phyloP scores from a whole-genome alignment of 2,113 vertebrate genomes.

The Pedetes capensis region DNA sequence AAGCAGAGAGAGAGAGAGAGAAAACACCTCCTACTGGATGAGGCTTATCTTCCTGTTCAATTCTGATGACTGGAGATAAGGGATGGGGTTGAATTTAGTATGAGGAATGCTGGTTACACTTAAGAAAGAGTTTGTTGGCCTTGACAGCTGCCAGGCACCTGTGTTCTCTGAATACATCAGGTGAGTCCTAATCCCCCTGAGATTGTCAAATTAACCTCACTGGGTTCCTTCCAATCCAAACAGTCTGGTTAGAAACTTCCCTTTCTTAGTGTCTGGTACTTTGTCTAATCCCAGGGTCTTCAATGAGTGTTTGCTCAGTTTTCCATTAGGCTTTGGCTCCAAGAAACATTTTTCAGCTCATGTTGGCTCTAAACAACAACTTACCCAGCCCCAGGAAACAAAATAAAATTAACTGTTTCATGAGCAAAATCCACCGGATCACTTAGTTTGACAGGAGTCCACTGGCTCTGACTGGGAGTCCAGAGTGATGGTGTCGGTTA shows the following conservation, averaged over 20 bases:
- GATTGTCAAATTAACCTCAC: background rate
- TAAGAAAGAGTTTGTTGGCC: background rate
- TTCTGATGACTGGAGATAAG: background rate
- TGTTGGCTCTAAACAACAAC: background rate
- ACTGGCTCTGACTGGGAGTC: background rate
- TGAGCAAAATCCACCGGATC: background rate
- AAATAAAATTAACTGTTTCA: background rate
- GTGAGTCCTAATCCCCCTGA: background rate
- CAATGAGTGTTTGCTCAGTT: background rate
- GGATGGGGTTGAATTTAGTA: background rate
- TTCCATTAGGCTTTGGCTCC: background rate
- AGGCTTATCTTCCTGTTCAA: background rate
- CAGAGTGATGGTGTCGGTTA: background rate
- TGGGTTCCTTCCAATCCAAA: background rate
- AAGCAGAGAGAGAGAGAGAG: too few species aligned
- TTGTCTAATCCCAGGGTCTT: background rate
- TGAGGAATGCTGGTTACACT: background rate
- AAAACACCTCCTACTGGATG: background rate
- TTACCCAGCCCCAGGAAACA: background rate
- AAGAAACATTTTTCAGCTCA: background rate
- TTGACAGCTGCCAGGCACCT: background rate
- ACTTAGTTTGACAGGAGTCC: background rate
- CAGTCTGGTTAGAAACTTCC: background rate
- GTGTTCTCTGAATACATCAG: background rate
- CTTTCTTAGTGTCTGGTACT: background rate